phyloP scores from a whole-genome alignment of 2,113 vertebrate species.

The Cryptomyrus ogoouensis region DNA sequence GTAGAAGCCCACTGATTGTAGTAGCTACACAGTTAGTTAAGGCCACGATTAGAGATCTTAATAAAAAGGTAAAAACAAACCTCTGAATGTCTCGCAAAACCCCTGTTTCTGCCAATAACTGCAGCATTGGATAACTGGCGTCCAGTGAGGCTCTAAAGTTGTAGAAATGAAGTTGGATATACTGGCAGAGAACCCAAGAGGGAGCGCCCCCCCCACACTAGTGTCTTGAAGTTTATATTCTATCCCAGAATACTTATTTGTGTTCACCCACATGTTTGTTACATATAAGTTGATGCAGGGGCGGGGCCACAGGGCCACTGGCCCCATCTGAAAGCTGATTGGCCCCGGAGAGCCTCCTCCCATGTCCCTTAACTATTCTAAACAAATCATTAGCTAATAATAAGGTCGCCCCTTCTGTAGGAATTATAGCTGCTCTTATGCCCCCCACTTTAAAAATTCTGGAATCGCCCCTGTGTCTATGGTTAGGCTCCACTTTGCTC shows the following conservation, averaged over 20 bases:
- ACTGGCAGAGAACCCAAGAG: background rate
- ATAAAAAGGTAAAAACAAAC: background rate
- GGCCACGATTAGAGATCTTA: background rate
- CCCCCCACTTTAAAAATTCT: no score
- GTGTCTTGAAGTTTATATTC: background rate
- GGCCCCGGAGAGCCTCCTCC: background rate
- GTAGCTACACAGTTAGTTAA: background rate
- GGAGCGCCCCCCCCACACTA: background rate
- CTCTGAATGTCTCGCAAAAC: background rate
- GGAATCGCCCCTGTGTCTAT: no score
- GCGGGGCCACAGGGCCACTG: no score
- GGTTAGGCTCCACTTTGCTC: no score
- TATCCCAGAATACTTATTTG: background rate
- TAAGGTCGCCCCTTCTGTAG: background rate
- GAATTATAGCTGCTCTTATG: no score
- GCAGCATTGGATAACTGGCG: background rate
- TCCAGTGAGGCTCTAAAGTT: background rate
- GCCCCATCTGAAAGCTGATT: background rate
- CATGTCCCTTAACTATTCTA: background rate
- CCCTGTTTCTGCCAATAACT: background rate
- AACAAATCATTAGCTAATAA: background rate
- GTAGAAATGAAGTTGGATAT: background rate
- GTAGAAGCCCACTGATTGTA: background rate
- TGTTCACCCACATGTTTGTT: background rate
- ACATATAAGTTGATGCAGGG: background rate